These are phyloP conservation scores for Pygoscelis antarcticus DNA, from an alignment of 2,113 vertebrate genomes.

Conservation along the genomic window DNA sequence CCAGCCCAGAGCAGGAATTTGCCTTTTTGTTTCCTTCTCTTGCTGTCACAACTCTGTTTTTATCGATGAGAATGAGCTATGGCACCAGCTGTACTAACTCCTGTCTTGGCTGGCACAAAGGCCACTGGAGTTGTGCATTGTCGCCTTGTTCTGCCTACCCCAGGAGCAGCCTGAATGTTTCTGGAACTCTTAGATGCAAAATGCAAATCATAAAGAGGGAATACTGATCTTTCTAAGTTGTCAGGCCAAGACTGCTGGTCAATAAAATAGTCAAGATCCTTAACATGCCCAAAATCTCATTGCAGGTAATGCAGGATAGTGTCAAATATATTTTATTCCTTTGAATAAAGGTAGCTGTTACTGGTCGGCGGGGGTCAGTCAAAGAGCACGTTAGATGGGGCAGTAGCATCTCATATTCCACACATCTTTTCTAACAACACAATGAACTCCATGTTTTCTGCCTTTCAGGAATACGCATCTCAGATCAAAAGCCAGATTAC, in stretches of 20 bases:
- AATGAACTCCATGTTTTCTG: not conserved
- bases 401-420: not conserved
- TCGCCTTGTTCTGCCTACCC: not conserved
- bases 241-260: not conserved
- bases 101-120: not conserved
- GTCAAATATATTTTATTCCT: not conserved
- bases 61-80: not conserved
- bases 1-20: not conserved
- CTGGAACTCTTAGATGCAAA: not conserved
- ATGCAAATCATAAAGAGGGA: not conserved
- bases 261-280: not conserved
- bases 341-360: not conserved
- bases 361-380: not conserved
- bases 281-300: not conserved
- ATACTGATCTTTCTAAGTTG: not conserved
- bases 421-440: not conserved
- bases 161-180: not conserved
- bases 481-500: slow-evolving; percentile 46
- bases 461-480: slow-evolving; percentile 45
- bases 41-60: not conserved
- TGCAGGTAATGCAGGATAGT: not conserved
- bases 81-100: not conserved
- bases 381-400: not conserved
- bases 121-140: not conserved
- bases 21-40: not conserved